Evolutionary conservation across 2,113 vertebrate genomes (phyloP).

Genomic region (Vireo altiloquus): DNA sequence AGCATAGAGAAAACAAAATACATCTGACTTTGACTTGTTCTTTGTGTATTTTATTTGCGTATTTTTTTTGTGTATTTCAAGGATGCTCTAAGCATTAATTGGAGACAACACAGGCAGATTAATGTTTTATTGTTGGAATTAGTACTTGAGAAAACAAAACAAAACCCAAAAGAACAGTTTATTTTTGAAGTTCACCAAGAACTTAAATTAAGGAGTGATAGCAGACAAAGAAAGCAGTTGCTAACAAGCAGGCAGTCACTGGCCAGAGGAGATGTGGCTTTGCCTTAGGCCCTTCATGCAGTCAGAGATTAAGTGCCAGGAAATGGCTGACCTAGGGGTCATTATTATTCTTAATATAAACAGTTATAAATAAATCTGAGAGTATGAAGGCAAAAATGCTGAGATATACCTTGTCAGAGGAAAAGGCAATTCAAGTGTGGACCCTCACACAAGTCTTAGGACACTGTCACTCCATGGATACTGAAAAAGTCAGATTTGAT

Average conservation of each 20-base stretch:
- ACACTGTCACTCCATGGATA: neutral
- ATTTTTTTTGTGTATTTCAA: neutral
- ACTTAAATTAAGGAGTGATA: neutral
- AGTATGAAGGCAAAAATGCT: neutral
- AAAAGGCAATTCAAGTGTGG: neutral
- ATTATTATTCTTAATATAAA: neutral
- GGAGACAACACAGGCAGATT: neutral
- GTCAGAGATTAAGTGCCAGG: neutral
- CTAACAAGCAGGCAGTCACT: neutral
- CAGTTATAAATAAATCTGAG: neutral
- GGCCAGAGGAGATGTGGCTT: neutral
- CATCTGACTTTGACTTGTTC: neutral
- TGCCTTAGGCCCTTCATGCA: neutral
- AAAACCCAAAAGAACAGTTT: neutral
- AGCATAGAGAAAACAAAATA: neutral
- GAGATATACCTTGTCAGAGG: neutral
- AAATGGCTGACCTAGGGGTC: neutral
- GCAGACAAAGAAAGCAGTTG: neutral
- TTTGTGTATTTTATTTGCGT: neutral
- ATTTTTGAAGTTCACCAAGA: neutral
- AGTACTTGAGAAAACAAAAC: neutral
- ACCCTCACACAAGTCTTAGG: neutral
- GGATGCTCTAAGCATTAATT: neutral
- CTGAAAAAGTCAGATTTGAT: neutral
- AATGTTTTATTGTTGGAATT: neutral